phyloP scores from a whole-genome alignment of 1,140 invertebrate species.

The Agrypnia vestita region DNA sequence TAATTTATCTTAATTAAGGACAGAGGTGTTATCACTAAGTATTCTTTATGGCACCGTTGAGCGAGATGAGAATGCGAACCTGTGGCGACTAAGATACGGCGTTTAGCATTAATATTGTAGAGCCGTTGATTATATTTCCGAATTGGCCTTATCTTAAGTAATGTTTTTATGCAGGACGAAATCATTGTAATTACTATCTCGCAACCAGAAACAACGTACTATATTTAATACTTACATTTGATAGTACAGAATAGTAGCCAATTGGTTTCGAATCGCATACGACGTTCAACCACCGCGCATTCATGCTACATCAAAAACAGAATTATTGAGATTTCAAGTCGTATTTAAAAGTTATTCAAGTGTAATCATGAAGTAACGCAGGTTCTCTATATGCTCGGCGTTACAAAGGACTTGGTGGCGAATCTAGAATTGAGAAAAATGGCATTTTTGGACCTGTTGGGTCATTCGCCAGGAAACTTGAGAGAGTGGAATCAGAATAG shows the following conservation, averaged over 20 bases:
- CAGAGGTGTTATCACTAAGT: too few relatives aligned
- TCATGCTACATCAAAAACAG: background rate
- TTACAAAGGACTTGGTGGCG: background rate
- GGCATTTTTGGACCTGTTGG: constrained; percentile 18
- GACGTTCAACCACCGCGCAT: background rate
- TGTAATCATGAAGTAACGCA: background rate
- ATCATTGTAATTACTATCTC: too few relatives aligned
- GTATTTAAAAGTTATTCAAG: background rate
- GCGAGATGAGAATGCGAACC: too few relatives aligned
- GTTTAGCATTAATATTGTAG: too few relatives aligned
- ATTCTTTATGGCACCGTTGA: too few relatives aligned
- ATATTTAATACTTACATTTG: too few relatives aligned
- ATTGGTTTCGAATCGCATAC: background rate
- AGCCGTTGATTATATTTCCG: too few relatives aligned
- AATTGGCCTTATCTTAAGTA: too few relatives aligned
- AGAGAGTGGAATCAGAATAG: constrained; percentile 30
- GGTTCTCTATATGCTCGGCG: background rate
- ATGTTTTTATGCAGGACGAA: too few relatives aligned
- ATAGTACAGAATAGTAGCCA: background rate
- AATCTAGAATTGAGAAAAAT: background rate
- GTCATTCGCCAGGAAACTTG: constrained; percentile 21
- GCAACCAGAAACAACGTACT: too few relatives aligned
- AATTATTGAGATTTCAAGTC: background rate
- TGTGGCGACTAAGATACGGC: too few relatives aligned
- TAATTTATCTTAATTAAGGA: too few relatives aligned